Base-by-base conservation (phyloP, 2,113 vertebrate genomes). In the Strigops habroptila region DNA sequence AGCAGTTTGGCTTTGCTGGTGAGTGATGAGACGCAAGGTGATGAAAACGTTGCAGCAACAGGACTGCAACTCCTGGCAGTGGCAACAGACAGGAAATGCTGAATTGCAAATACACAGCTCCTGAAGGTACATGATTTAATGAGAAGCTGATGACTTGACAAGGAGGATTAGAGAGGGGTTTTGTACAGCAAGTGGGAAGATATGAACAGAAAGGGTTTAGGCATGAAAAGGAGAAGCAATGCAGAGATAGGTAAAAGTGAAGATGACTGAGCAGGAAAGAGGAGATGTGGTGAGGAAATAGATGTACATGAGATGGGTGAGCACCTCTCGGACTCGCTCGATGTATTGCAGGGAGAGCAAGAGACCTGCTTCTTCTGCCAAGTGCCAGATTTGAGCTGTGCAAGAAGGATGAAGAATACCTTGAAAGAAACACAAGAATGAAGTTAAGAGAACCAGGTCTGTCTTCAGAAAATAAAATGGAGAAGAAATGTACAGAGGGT, bases 391-490 rank as follows among this genome's bases (percentile, higher is more conserved):
- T 53, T 59, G 44, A 82, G 55, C 14, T 31, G 44, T 3, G 0
- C 44, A 14, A 75, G 21, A 80, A 41, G 4, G 35, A 57, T 35
- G 39, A 93, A 85, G n/a, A 83, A 84, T 7, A 74, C 30, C 48
- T 86, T 52, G 64, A 91, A 83, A 95, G 73, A 91, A 95, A 65
- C 28, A 46, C 1, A 4, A 48, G 24, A 65, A 83, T 7, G 1
- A 86, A 84, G 37, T 28, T 59, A 60, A 69, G 64, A 83, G 67
- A 95, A 74, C 11, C 3, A 3, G 9, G 14, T 67, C 46, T 77
- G 48, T 44, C 62, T 78, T 87, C 88, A 92, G 88, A 86, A 94
- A 59, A 82, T 12, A 91, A 89, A 92, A 93, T 25, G 37, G 13
- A 75, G 44, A 60, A 78, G 15, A 94, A 96, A 84, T 7, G 13